These are phyloP conservation scores for Microtus richardsoni DNA, from an alignment of 2,113 vertebrate genomes.

Conservation along the genomic window DNA sequence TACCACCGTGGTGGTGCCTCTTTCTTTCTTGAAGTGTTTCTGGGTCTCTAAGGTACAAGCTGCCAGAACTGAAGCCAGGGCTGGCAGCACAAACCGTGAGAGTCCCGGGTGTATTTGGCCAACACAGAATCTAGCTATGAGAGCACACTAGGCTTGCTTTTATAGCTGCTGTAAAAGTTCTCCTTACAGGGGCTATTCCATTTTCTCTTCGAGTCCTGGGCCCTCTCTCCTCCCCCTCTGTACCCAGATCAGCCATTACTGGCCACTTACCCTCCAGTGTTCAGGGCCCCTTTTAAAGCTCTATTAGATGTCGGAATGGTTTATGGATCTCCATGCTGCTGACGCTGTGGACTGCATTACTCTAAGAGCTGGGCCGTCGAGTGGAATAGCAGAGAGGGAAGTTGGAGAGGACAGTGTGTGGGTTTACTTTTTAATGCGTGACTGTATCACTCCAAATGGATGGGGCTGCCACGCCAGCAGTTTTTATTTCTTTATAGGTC, in stretches of 20 bases:
- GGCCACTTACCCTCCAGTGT: conserved; percentile 70
- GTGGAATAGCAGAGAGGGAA: neutral
- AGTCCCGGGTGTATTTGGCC: conserved; percentile 53
- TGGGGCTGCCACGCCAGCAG: conserved; percentile 58
- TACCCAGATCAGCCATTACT: conserved; percentile 69
- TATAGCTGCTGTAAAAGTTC: conserved; percentile 68
- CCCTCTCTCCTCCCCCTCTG: neutral
- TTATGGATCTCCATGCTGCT: conserved; percentile 75
- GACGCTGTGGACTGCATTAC: conserved; percentile 65
- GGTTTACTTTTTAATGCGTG: conserved; percentile 64
- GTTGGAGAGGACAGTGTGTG: neutral
- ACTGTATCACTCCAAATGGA: conserved; percentile 60
- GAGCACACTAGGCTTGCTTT: conserved; percentile 55
- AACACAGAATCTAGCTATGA: conserved; percentile 13
- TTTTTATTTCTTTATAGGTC: conserved; percentile 70
- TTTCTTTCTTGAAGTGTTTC: neutral
- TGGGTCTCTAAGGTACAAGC: conserved; percentile 49
- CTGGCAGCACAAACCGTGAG: neutral
- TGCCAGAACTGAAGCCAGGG: conserved; percentile 61
- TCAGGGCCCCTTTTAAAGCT: conserved; percentile 70
- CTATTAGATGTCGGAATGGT: conserved; percentile 76
- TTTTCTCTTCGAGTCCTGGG: conserved; percentile 24
- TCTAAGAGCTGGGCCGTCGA: conserved; percentile 69
- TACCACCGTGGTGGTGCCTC: conserved; percentile 22
- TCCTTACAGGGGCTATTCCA: conserved; percentile 40